Evolutionary conservation across 2,888 invertebrate genomes (phyloP), one percentile per base, ranked within the genome.

Genomic region (Eremobia ochroleuca): DNA sequence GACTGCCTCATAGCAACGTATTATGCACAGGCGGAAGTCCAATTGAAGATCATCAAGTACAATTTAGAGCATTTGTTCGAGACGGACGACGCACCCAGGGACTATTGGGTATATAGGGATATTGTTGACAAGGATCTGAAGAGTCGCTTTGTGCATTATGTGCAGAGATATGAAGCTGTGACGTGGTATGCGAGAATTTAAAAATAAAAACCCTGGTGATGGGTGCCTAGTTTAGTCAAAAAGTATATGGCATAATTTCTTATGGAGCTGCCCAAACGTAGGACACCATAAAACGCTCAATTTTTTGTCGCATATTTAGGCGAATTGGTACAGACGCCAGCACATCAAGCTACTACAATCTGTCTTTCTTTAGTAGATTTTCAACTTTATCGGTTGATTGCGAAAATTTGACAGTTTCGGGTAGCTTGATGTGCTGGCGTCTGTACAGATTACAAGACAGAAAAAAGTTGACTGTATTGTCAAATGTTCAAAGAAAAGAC

Each of bases 31-130:
- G 90, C 91, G 25, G 89, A 87, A 72, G 85, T 89, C 3, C 94
- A 94, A 81, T 55, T 94, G 65, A 91, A 92, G 81, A 90, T 94
- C 37, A 87, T 94, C 11, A 92, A 92, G 79, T 73, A 90, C 61
- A 92, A 92, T 77, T 81, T 94, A 49, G 85, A 88, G 69, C 82
- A 89, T 79, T 77, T 92, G 65, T 86, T 90, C 74, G 88, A 90
- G 73, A 62, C 66, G 59, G 71, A 76, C 25, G 21, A 13, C 9
- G 37, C 49, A 64, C 52, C 58, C 6, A 65, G 28, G 0, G 21
- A 37, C 40, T 66, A 62, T 43, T 4, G 52, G 8, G 52, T 21
- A 13, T 91, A 90, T 66, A 89, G 72, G 52, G 91, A 93, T 82
- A 62, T 72, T 11, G 62, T 58, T 1, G 88, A 93, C 74, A 71